phyloP scores from a whole-genome alignment of 2,888 invertebrate genomes.

The Iselma pallidipennis region DNA sequence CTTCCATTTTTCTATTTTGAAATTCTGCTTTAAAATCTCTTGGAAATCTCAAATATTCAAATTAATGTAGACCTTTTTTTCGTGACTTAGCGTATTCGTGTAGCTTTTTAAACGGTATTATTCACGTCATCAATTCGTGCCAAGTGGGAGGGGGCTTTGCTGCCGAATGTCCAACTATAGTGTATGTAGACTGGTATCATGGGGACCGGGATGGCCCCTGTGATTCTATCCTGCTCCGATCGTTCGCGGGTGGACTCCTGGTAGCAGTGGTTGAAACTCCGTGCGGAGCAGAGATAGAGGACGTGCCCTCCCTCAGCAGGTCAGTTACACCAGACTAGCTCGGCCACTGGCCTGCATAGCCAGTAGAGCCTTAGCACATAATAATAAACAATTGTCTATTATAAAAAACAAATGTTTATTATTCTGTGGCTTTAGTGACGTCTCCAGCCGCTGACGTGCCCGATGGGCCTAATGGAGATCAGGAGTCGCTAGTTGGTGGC shows the following conservation, averaged over 20 bases:
- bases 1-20: no score
- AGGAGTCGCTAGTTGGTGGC: no score
- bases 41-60: no score
- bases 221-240: not conserved
- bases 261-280: not conserved
- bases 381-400: no score
- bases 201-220: not conserved
- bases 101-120: conserved; percentile 99
- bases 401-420: no score
- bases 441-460: no score
- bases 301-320: not conserved
- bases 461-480: no score
- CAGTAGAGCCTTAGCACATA: not conserved
- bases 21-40: no score
- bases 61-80: no score
- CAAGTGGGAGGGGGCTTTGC: not conserved
- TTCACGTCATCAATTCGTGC: conserved; percentile 95
- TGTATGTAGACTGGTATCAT: not conserved
- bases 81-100: no score
- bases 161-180: not conserved
- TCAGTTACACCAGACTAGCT: not conserved
- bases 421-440: no score
- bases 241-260: not conserved
- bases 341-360: not conserved
- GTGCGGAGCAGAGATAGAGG: not conserved